These are phyloP conservation scores for Meiosimyza decipiens DNA, from an alignment of 2,888 invertebrate genomes.

Conservation along the genomic window DNA sequence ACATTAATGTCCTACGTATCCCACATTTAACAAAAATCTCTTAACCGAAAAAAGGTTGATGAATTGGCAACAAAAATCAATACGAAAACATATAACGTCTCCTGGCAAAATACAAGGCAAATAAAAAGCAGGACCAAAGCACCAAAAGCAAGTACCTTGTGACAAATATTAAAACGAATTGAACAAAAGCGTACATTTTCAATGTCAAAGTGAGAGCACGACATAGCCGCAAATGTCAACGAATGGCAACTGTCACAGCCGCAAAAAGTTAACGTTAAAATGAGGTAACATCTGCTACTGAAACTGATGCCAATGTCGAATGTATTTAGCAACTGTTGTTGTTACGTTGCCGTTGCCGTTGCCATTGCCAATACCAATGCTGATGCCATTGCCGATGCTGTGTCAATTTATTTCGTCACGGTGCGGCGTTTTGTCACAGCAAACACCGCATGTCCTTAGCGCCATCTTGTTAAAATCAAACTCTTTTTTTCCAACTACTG, in stretches of 20 bases:
- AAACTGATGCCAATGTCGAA: neutral
- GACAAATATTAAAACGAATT: too few species aligned
- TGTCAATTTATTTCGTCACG: constrained; percentile 11
- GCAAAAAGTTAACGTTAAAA: neutral
- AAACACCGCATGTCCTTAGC: constrained; percentile 22
- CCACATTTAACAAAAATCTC: too few species aligned
- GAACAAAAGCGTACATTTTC: neutral
- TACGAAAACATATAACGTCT: too few species aligned
- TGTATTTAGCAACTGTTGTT: neutral
- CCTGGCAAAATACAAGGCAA: too few species aligned
- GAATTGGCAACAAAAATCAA: too few species aligned
- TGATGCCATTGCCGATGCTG: neutral
- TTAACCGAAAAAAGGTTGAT: too few species aligned
- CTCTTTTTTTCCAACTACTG: too few species aligned
- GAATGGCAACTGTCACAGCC: constrained; percentile 4
- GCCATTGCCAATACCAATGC: neutral
- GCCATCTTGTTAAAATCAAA: constrained; percentile 11
- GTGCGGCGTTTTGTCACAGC: constrained; percentile 11
- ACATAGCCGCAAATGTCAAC: neutral
- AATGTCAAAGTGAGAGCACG: constrained; percentile 9
- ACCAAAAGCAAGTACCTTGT: too few species aligned
- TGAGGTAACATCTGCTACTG: constrained; percentile 1
- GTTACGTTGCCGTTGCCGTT: neutral
- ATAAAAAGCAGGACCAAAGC: too few species aligned
- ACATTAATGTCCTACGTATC: too few species aligned